These are phyloP conservation scores for Scyliorhinus canicula DNA, from an alignment of 2,797 vertebrate genomes.

Conservation along the genomic window DNA sequence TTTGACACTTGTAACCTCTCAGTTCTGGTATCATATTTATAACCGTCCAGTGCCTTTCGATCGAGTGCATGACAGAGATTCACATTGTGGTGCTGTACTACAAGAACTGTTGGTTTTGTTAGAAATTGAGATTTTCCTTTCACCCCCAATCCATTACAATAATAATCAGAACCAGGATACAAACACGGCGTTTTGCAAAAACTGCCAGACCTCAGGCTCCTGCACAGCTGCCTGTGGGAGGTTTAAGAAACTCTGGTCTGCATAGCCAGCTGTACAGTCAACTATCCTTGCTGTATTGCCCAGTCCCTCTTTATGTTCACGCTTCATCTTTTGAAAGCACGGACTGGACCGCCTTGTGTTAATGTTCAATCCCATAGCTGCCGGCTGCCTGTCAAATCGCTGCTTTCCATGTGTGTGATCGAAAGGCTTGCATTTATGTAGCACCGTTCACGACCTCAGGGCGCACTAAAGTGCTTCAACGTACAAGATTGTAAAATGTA, in stretches of 20 bases:
- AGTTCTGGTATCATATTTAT: not conserved
- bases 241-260: not conserved
- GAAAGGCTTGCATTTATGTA: not conserved
- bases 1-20: not conserved
- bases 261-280: not conserved
- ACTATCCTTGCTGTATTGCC: not conserved
- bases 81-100: not conserved
- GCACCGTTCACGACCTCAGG: not conserved
- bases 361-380: not conserved
- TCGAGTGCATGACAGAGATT: not conserved
- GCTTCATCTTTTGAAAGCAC: not conserved
- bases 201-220: constrained; percentile 8
- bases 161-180: not conserved
- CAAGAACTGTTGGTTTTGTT: not conserved
- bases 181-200: not conserved
- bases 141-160: not conserved
- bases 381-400: not conserved
- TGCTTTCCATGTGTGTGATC: not conserved
- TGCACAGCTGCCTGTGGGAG: not conserved
- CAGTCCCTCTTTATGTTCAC: not conserved
- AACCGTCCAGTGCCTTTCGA: not conserved
- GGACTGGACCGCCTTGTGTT: not conserved
- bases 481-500: not conserved
- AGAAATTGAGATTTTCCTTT: not conserved
- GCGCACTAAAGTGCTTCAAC: not conserved